A percentile compares a stretch with the other conserved stretches of the same genome.
phyloP scores from a whole-genome alignment of 2,113 vertebrate species.

The Solea senegalensis region DNA sequence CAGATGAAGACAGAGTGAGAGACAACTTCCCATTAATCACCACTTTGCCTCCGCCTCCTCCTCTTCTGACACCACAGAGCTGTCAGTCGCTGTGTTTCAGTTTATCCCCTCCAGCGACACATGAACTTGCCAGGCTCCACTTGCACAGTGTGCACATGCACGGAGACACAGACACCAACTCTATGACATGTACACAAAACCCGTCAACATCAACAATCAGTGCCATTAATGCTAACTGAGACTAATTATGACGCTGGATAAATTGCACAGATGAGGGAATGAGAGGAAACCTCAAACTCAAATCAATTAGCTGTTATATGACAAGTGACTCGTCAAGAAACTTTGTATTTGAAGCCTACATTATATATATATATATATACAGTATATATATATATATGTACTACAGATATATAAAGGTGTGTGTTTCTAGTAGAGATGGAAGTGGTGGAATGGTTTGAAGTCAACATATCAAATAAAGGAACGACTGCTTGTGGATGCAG shows the following conservation, averaged over 20 bases:
- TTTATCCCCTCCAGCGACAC: conserved; percentile 53
- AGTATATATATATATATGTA: too few relatives aligned
- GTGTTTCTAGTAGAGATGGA: too few relatives aligned
- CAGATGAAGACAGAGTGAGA: conserved; percentile 46
- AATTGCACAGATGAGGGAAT: conserved; percentile 3
- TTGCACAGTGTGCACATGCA: conserved; percentile 22
- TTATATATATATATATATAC: too few relatives aligned
- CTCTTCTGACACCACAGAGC: conserved; percentile 24
- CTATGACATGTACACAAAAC: background rate
- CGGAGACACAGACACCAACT: background rate
- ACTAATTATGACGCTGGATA: conserved; percentile 8
- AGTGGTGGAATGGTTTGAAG: too few relatives aligned
- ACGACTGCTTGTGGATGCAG: too few relatives aligned
- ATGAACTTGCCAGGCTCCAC: conserved; percentile 56
- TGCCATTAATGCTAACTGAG: background rate
- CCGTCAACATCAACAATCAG: background rate
- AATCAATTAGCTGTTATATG: background rate
- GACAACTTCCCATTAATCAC: conserved; percentile 60
- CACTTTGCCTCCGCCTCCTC: conserved; percentile 18
- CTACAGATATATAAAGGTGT: too few relatives aligned
- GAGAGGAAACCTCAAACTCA: background rate
- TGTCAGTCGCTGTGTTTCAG: conserved; percentile 63
- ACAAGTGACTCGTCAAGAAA: background rate
- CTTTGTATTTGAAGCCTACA: too few relatives aligned
- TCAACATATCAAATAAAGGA: too few relatives aligned